These are phyloP conservation scores for Tupaia chinensis DNA, from an alignment of 2,113 vertebrate genomes.

Conservation along the genomic window DNA sequence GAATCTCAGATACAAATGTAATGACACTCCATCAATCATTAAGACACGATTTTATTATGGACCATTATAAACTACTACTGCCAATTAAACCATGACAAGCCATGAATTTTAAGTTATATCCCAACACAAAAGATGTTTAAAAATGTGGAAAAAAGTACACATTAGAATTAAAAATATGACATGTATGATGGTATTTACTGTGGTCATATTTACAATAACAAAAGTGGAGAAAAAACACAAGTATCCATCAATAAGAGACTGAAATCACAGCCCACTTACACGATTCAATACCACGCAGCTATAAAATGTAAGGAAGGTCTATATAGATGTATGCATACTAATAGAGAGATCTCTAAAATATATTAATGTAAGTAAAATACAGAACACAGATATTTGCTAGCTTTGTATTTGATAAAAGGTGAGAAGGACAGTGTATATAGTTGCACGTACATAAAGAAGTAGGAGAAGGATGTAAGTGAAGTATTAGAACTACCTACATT, in stretches of 20 bases:
- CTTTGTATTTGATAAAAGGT: neutral
- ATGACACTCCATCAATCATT: neutral
- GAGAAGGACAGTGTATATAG: neutral
- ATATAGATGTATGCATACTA: neutral
- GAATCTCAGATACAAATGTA: neutral
- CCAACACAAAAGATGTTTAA: conserved; percentile 34
- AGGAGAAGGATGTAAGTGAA: conserved; percentile 23
- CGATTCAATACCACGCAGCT: neutral
- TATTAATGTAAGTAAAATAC: neutral
- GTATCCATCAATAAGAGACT: neutral
- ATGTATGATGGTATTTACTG: neutral
- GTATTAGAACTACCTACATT: neutral
- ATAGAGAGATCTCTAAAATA: neutral
- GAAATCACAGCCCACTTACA: neutral
- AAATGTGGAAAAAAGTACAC: conserved; percentile 10
- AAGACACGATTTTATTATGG: neutral
- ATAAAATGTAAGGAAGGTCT: neutral
- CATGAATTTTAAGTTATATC: neutral
- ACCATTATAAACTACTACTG: neutral
- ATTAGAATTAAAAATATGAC: neutral
- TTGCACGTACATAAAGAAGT: neutral
- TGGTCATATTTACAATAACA: conserved; percentile 34
- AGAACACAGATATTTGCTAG: neutral
- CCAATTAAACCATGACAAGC: neutral
- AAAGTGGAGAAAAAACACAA: neutral